These are phyloP conservation scores for Drosophila lacteicornis DNA, from an alignment of 1,140 invertebrate species.

Conservation along the genomic window DNA sequence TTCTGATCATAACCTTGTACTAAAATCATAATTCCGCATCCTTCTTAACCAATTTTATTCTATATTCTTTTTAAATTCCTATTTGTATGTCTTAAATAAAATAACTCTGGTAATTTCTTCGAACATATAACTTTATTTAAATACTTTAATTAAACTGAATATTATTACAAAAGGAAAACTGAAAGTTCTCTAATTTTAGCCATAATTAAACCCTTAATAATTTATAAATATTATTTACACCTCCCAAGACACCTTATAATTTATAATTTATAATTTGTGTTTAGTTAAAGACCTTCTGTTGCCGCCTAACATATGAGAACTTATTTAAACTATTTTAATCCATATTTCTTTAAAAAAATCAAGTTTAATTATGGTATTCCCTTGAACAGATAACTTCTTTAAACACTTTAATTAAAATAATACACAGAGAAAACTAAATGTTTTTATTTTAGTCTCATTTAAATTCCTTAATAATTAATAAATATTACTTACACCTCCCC, in stretches of 20 bases:
- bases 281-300: slow-evolving; percentile 3
- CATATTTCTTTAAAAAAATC: too few species aligned
- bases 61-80: too few species aligned
- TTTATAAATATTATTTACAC: background rate
- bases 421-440: background rate
- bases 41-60: background rate
- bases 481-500: background rate
- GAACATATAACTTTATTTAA: background rate
- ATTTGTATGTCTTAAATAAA: background rate
- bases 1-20: too few species aligned
- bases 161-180: background rate
- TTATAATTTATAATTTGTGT: slow-evolving; percentile 14
- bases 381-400: too few species aligned
- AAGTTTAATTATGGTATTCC: too few species aligned
- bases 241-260: background rate
- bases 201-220: too few species aligned
- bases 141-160: background rate
- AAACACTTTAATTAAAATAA: too few species aligned
- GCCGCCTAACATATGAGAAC: background rate
- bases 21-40: too few species aligned
- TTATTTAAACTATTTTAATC: background rate
- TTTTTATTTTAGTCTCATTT: background rate
- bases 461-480: background rate
- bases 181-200: background rate
- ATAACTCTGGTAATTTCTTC: accelerated